A percentile compares a stretch with the other conserved stretches of the same genome.
These are phyloP conservation scores for Plectrocnemia conspersa DNA, from an alignment of 1,140 invertebrate genomes.

Conservation along the genomic window DNA sequence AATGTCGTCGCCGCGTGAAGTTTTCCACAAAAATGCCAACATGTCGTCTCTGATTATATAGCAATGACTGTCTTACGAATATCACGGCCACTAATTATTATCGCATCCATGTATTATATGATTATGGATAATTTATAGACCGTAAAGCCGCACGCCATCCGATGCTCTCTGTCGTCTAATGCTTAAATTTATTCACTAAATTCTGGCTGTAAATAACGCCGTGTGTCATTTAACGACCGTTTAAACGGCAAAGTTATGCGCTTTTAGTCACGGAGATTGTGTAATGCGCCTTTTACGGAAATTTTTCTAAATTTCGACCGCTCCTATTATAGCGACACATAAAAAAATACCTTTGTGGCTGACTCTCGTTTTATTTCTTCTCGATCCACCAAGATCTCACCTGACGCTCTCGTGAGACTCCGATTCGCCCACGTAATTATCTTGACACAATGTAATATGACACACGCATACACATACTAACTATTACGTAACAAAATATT, in stretches of 20 bases:
- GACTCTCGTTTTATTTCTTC: no score
- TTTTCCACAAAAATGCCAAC: no score
- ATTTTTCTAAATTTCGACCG: no score
- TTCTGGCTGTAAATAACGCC: neutral
- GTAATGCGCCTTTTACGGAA: neutral
- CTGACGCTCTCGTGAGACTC: no score
- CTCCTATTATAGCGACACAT: no score
- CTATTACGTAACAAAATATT: no score
- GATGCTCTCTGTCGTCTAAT: neutral
- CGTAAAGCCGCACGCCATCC: slow-evolving; percentile 1
- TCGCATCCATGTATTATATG: slow-evolving; percentile 7
- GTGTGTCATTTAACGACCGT: slow-evolving; percentile 4
- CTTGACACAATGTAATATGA: no score
- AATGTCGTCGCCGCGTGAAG: neutral
- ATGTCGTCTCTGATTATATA: neutral
- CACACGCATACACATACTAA: no score
- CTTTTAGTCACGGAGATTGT: neutral
- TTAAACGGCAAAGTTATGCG: slow-evolving; percentile 1
- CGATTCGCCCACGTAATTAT: no score
- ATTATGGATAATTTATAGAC: slow-evolving; percentile 9
- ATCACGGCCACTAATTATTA: slow-evolving; percentile 8
- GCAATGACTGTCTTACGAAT: neutral
- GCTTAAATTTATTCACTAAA: slow-evolving; percentile 6
- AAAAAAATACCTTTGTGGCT: no score
- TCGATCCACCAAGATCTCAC: no score